Evolutionary conservation across 2,888 invertebrate species (phyloP).

Genomic region (Myopa tessellatipennis): DNA sequence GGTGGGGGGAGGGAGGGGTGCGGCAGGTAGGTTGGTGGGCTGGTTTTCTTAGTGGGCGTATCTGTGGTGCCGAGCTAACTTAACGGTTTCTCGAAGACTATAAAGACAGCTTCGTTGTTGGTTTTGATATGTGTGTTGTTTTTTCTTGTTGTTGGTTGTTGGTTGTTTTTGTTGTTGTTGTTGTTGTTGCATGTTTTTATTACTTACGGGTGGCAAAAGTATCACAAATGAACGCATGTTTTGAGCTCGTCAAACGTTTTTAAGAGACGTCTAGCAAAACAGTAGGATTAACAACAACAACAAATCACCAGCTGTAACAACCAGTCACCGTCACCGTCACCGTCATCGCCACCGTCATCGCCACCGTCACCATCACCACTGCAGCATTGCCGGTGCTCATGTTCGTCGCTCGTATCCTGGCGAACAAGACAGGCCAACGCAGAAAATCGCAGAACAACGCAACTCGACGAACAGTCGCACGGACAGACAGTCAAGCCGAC

Average conservation of each 20-base stretch:
- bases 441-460: background rate
- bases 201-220: constrained; percentile 48
- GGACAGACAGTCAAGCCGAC: background rate
- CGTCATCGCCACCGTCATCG: background rate
- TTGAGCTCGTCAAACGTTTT: constrained; percentile 50
- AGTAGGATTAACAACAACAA: background rate
- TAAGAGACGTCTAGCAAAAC: constrained; percentile 6
- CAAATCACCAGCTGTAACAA: background rate
- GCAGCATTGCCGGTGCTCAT: background rate
- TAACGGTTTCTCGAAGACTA: background rate
- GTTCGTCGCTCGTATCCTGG: constrained; percentile 24
- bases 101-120: no score
- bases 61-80: background rate
- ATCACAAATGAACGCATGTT: constrained; percentile 56
- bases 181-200: background rate
- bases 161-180: background rate
- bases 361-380: background rate
- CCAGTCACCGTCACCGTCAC: background rate
- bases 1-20: no score
- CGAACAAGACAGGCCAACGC: no score
- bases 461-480: background rate
- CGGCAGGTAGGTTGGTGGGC: background rate
- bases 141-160: background rate
- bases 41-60: background rate
- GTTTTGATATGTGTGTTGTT: background rate